Percentiles rank a stretch among this genome's conserved stretches.
Conservation (phyloP, 2,797 vertebrate species). For the Gymnopithys bicolor region DNA sequence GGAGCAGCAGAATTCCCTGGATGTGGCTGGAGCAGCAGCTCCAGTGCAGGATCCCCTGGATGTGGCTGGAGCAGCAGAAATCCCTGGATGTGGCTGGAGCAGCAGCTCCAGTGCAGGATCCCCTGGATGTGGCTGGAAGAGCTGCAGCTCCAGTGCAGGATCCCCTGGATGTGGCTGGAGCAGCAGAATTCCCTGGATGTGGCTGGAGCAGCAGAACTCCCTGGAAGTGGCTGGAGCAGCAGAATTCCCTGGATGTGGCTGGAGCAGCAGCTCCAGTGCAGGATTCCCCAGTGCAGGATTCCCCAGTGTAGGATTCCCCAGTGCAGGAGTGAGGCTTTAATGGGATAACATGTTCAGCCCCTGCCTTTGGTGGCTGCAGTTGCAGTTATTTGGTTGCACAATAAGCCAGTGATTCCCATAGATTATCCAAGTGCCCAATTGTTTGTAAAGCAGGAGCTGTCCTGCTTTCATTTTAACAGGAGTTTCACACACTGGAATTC, state of each 20-base stretch:
- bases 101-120: not conserved
- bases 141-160: too few species aligned
- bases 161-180: too few species aligned
- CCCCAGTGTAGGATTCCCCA: not conserved
- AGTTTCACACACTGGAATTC: not conserved
- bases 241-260: not conserved
- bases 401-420: not conserved
- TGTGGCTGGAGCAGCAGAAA: not conserved
- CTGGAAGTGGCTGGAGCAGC: too few species aligned
- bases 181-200: too few species aligned
- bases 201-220: too few species aligned
- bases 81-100: too few species aligned
- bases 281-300: not conserved
- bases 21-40: too few species aligned
- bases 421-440: not conserved
- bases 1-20: too few species aligned
- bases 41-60: too few species aligned
- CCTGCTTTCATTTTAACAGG: not conserved
- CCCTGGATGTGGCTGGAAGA: too few species aligned
- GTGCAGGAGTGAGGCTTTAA: not conserved
- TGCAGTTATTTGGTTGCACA: fast-evolving
- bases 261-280: too few species aligned
- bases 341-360: not conserved
- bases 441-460: not conserved
- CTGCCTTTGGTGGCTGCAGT: not conserved